phyloP scores from a whole-genome alignment of 2,113 vertebrate species.

The Oreochromis spilurus region DNA sequence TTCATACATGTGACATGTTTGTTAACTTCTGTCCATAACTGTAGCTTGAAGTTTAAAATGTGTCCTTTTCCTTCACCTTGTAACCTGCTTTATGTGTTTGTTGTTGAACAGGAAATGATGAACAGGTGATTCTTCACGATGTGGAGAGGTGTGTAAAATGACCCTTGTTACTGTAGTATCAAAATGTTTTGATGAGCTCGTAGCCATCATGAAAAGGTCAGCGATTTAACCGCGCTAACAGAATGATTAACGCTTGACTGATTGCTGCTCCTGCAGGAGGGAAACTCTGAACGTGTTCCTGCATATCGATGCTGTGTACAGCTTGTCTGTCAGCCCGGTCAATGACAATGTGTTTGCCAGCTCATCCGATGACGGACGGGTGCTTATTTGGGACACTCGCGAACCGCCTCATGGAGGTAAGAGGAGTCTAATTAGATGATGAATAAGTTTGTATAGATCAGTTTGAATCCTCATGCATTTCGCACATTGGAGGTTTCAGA shows the following conservation, averaged over 20 bases:
- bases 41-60: neutral
- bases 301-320: conserved; percentile 97
- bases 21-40: neutral
- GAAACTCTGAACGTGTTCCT: conserved; percentile 96
- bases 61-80: neutral
- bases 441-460: neutral
- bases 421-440: neutral
- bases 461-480: neutral
- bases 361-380: conserved; percentile 93
- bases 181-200: neutral
- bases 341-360: conserved; percentile 98
- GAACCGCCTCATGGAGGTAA: conserved; percentile 94
- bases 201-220: neutral
- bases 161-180: neutral
- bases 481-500: neutral
- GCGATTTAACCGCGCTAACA: too few relatives aligned
- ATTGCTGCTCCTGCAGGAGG: conserved; percentile 68
- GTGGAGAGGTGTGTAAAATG: conserved; percentile 84
- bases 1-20: neutral
- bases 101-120: conserved; percentile 85
- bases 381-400: conserved; percentile 98
- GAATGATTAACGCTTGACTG: neutral
- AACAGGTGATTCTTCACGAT: conserved; percentile 98
- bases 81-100: neutral
- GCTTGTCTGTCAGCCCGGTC: conserved; percentile 94